phyloP scores from a whole-genome alignment of 37 sponge, comb jelly and placozoan species.

The Ianthella basta region DNA sequence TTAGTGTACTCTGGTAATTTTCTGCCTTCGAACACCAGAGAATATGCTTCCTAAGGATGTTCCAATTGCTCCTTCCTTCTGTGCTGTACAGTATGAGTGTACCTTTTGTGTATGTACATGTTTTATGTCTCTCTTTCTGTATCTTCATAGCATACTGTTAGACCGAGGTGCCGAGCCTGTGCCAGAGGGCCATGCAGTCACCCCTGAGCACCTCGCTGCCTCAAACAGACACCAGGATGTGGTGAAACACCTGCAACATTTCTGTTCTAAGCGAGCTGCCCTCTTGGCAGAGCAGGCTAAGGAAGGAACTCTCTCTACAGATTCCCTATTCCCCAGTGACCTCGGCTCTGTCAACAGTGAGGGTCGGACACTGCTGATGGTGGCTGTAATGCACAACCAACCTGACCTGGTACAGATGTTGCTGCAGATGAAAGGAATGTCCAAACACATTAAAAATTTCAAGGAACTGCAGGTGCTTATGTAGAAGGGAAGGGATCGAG shows the following conservation, averaged over 20 bases:
- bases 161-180: slow-evolving; percentile 62
- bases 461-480: slow-evolving; percentile 20
- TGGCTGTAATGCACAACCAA: slow-evolving; percentile 49
- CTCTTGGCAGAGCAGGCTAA: slow-evolving; percentile 28
- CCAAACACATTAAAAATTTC: slow-evolving; percentile 54
- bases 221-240: slow-evolving; percentile 43
- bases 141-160: slow-evolving; percentile 69
- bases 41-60: too few species aligned
- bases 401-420: slow-evolving; percentile 36
- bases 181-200: slow-evolving; percentile 47
- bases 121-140: too few species aligned
- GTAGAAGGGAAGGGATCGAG: too few species aligned
- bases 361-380: slow-evolving; percentile 65
- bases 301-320: slow-evolving; percentile 49
- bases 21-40: too few species aligned
- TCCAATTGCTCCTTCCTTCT: too few species aligned
- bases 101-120: too few species aligned
- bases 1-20: too few species aligned
- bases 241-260: slow-evolving; percentile 41
- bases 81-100: too few species aligned
- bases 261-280: slow-evolving; percentile 33
- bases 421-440: slow-evolving; percentile 41
- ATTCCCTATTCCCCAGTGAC: slow-evolving; percentile 46
- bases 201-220: slow-evolving; percentile 43
- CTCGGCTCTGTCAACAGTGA: slow-evolving; percentile 40